Evolutionary conservation across 2,113 vertebrate species (phyloP).

Genomic region (Ceuthmochares aereus): DNA sequence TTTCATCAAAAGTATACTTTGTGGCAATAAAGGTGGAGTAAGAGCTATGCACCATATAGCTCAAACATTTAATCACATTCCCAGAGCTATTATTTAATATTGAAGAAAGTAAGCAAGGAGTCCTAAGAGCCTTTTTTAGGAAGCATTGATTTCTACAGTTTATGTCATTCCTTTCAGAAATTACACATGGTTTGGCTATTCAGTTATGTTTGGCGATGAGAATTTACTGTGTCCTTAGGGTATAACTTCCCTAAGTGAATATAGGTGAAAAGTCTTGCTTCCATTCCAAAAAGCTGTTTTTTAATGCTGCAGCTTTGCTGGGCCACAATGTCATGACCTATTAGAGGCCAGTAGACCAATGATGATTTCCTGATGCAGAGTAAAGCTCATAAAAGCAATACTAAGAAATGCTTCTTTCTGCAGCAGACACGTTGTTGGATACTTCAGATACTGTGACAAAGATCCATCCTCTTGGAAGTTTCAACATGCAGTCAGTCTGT

Average conservation of each 20-base stretch:
- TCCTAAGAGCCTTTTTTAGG: background rate
- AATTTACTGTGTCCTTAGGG: background rate
- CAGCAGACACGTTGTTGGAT: background rate
- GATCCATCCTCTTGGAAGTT: background rate
- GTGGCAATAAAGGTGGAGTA: background rate
- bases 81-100: background rate
- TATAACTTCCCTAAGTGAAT: background rate
- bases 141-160: background rate
- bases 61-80: background rate
- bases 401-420: background rate
- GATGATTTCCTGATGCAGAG: background rate
- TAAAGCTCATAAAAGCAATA: background rate
- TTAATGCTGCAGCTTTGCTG: background rate
- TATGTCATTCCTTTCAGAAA: background rate
- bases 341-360: background rate
- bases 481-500: background rate
- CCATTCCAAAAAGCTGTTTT: background rate
- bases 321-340: background rate
- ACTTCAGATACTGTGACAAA: background rate
- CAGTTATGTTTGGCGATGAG: background rate
- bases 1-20: background rate
- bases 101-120: background rate
- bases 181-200: background rate
- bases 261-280: background rate
- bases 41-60: fast-evolving